Conservation (phyloP, 2,113 vertebrate genomes). For the Paralichthys olivaceus region DNA sequence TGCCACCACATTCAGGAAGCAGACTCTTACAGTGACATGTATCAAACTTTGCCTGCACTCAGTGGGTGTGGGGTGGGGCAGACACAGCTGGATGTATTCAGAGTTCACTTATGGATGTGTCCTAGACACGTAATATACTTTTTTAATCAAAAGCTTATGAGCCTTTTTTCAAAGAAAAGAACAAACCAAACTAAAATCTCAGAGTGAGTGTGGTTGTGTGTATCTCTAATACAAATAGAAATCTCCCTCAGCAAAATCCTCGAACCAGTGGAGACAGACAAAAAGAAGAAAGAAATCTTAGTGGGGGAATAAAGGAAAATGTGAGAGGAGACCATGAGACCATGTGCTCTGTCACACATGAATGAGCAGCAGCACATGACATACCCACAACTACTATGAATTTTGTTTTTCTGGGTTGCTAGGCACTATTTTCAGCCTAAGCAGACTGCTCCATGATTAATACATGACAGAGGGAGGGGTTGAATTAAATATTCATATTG, state of each 20-base stretch:
- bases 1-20: slow-evolving; percentile 32
- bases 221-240: not conserved
- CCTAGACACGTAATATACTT: not conserved
- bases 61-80: slow-evolving; percentile 22
- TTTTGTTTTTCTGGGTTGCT: slow-evolving; percentile 76
- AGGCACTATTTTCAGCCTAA: slow-evolving; percentile 77
- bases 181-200: not conserved
- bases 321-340: slow-evolving; percentile 39
- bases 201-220: not conserved
- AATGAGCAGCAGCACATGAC: slow-evolving; percentile 52
- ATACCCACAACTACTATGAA: slow-evolving; percentile 51
- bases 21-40: slow-evolving; percentile 12
- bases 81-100: slow-evolving; percentile 17
- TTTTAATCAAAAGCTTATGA: not conserved
- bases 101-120: not conserved
- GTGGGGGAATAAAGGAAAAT: slow-evolving; percentile 37
- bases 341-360: slow-evolving; percentile 64
- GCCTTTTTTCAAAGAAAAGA: too few species aligned
- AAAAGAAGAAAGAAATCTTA: not conserved
- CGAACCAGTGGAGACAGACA: slow-evolving; percentile 3
- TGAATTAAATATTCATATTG: slow-evolving; percentile 77
- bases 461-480: slow-evolving; percentile 73
- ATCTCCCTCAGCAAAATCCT: not conserved
- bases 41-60: slow-evolving; percentile 21
- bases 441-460: slow-evolving; percentile 82